phyloP scores from a whole-genome alignment of 2,888 invertebrate species.

The Microplitis manilae region DNA sequence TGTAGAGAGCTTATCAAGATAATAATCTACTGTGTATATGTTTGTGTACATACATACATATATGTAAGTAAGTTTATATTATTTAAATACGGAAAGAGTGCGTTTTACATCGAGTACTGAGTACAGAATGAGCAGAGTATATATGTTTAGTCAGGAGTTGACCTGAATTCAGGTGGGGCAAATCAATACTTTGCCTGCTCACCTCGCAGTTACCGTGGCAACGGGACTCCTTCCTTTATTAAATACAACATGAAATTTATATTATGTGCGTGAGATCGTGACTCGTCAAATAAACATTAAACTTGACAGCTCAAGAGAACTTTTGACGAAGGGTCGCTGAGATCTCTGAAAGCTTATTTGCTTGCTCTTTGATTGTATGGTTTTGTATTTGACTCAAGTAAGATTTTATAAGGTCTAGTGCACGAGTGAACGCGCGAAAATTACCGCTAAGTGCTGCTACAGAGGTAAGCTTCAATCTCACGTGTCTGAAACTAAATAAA shows the following conservation, averaged over 20 bases:
- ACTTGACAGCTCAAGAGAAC: conserved; percentile 20
- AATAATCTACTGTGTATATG: not conserved
- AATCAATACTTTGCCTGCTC: conserved; percentile 71
- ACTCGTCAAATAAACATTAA: conserved; percentile 30
- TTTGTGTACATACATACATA: not conserved
- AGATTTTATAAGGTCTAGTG: not conserved
- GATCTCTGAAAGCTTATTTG: not conserved
- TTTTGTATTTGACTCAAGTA: not conserved
- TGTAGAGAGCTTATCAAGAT: conserved; percentile 19
- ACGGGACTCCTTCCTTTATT: conserved; percentile 70
- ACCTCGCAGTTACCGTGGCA: conserved; percentile 69
- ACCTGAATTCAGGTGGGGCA: conserved; percentile 71
- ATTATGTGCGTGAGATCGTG: conserved; percentile 30
- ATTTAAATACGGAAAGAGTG: conserved; percentile 37
- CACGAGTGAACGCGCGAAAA: not conserved
- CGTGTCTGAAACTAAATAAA: not conserved
- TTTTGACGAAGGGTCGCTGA: conserved; percentile 15
- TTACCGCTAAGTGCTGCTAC: not conserved
- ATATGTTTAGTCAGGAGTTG: conserved; percentile 70
- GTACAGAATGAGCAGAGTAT: conserved; percentile 49
- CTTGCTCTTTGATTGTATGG: not conserved
- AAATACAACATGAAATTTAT: conserved; percentile 63
- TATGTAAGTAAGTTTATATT: not conserved
- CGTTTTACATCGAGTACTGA: conserved; percentile 37
- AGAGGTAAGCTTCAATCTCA: not conserved